Conservation (phyloP, 2,113 vertebrate genomes). For the Zosterops hypoxanthus region DNA sequence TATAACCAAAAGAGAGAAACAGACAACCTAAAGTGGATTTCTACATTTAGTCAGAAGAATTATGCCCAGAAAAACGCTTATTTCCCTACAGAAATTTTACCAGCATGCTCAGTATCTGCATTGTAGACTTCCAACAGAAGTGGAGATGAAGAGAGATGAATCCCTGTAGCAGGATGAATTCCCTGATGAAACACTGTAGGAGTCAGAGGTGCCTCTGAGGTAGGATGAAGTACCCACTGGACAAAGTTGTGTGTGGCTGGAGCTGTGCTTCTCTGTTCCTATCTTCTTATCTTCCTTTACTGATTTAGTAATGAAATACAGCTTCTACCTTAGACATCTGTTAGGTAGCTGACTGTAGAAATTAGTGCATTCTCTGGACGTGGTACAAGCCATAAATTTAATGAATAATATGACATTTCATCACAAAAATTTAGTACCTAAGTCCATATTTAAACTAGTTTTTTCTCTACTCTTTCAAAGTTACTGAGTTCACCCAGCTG, state of each 20-base stretch:
- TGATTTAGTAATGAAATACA: neutral
- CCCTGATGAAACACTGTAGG: neutral
- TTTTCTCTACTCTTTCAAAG: neutral
- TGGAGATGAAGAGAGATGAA: neutral
- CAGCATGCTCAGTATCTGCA: neutral
- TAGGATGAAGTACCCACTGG: fast-evolving
- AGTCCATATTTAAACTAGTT: neutral
- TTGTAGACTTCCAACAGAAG: neutral
- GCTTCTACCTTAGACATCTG: neutral
- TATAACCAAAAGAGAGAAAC: neutral
- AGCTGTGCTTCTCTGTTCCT: neutral
- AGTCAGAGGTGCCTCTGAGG: neutral
- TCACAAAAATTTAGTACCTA: neutral
- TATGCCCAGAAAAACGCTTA: neutral
- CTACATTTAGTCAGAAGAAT: neutral
- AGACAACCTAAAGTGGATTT: neutral
- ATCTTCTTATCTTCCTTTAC: neutral
- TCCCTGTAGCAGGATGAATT: neutral
- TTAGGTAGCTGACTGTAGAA: neutral
- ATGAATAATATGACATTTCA: neutral
- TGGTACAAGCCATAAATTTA: neutral
- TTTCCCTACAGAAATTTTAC: neutral
- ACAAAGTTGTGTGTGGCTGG: neutral
- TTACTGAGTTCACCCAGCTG: neutral
- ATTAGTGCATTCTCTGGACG: neutral